Evolutionary conservation across 2,888 invertebrate genomes (phyloP), one percentile per base, ranked within the genome.

Genomic region (Gymnoscelis rufifasciata): DNA sequence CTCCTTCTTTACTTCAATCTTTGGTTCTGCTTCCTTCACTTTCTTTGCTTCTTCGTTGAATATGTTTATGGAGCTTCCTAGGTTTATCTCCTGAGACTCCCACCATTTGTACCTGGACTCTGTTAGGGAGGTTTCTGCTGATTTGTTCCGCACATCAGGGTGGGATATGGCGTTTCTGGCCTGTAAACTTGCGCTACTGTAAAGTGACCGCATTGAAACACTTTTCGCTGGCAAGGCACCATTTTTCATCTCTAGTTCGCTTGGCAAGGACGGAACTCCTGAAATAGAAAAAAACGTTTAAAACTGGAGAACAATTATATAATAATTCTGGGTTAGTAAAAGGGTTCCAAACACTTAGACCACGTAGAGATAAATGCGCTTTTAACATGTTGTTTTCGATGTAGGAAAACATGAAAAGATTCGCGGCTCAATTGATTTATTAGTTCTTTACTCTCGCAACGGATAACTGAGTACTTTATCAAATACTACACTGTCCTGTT

Each of bases 11-110:
- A 61, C 46, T 27, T 57, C 51, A 33, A 44, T 47, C 27, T 47
- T 44, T 38, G 46, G 38, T 54, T 64, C 59, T 26, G 41, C 56
- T 51, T 69, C 66, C 24, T 65, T 68, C 41, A 41, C 27, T 44
- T 66, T 78, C 0, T 52, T 49, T 10, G 56, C 55, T 29, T 76
- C 74, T 65, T 81, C 77, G 52, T 89, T 80, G 53, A 92, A 91
- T 54, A 92, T 89, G 53, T 90, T 89, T n/a, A 89, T 78, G 7
- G 90, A 91, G 62, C 91, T 92, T 27, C 90, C 90, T 43, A 91
- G 78, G 71, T 91, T 89, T 3, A 91, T 78, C 65, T 90, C 90
- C 54, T 89, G 74, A 56, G 89, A 88, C 70, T 89, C 89, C 90
- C 90, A 90, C 90, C 90, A 90, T 59, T 87, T 88, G 58, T 83